Percentiles rank a stretch among this genome's conserved stretches.
phyloP scores from a whole-genome alignment of 2,888 invertebrate genomes.

The Pyralis farinalis region DNA sequence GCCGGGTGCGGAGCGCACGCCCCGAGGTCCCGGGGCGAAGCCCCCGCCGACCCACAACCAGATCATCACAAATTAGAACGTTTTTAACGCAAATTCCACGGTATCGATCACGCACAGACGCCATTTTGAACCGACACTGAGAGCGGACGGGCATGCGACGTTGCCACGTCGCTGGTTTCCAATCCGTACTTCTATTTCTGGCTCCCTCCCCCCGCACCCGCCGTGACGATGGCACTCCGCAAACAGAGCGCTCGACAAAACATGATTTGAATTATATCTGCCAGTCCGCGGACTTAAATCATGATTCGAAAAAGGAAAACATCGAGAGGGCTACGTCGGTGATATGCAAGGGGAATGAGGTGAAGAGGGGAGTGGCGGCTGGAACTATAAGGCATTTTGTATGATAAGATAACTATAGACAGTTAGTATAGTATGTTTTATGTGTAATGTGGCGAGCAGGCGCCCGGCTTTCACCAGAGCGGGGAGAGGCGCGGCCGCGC shows the following conservation, averaged over 20 bases:
- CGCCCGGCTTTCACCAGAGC: slow-evolving; percentile 72
- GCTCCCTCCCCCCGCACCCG: slow-evolving; percentile 51
- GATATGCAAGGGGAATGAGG: too few species aligned
- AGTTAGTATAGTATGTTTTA: slow-evolving; percentile 34
- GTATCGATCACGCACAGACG: slow-evolving; percentile 80
- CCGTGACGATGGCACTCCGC: slow-evolving; percentile 56
- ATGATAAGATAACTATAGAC: slow-evolving; percentile 58
- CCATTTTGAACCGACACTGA: slow-evolving; percentile 80
- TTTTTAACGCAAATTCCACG: slow-evolving; percentile 73
- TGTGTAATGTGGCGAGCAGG: slow-evolving; percentile 45
- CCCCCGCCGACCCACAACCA: slow-evolving; percentile 73
- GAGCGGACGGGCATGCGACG: slow-evolving; percentile 61
- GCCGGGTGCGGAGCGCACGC: slow-evolving; percentile 56
- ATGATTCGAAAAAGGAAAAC: slow-evolving; percentile 49
- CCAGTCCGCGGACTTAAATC: slow-evolving; percentile 36
- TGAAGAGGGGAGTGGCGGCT: slow-evolving; percentile 22
- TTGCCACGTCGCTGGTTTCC: slow-evolving; percentile 74
- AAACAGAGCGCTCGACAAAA: slow-evolving; percentile 65
- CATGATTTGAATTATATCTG: slow-evolving; percentile 53
- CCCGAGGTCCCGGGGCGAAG: slow-evolving; percentile 64
- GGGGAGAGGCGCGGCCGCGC: slow-evolving; percentile 72
- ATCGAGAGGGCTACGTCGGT: slow-evolving; percentile 49
- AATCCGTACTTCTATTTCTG: slow-evolving; percentile 76
- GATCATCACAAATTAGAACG: slow-evolving; percentile 71
- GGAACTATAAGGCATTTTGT: slow-evolving; percentile 40